These are phyloP conservation scores for Danionella cerebrum DNA, from an alignment of 2,113 vertebrate genomes.

Conservation along the genomic window DNA sequence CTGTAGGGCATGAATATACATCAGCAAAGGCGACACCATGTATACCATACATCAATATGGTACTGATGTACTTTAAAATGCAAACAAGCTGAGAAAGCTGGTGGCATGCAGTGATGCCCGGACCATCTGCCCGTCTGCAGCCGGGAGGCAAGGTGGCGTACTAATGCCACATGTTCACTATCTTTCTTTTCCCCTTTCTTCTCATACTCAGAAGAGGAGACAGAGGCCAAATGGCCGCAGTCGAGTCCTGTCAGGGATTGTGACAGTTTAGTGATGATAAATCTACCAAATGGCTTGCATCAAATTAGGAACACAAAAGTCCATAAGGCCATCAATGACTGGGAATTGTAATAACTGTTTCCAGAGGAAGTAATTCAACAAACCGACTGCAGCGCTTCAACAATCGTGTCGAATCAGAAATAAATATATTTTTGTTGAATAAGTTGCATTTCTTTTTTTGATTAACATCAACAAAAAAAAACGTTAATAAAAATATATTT, in stretches of 20 bases:
- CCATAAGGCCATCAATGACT: not conserved
- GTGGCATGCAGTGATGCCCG: conserved; percentile 78
- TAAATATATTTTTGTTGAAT: too few relatives aligned
- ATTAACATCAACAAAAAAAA: too few relatives aligned
- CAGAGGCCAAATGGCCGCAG: conserved; percentile 75
- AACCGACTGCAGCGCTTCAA: too few relatives aligned
- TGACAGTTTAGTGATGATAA: conserved; percentile 69
- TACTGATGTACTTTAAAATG: conserved; percentile 98
- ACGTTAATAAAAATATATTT: too few relatives aligned
- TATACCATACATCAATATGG: conserved; percentile 99
- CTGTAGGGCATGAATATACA: conserved; percentile 66
- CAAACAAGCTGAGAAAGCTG: conserved; percentile 98
- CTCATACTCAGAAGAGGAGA: not conserved
- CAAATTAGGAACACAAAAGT: not conserved
- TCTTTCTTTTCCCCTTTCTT: conserved; percentile 32
- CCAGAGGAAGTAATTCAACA: too few relatives aligned
- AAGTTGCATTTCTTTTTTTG: too few relatives aligned
- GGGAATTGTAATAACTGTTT: too few relatives aligned
- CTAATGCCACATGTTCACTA: conserved; percentile 92
- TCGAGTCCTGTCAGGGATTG: conserved; percentile 79
- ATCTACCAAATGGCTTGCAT: conserved; percentile 9
- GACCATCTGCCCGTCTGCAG: conserved; percentile 98
- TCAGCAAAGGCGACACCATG: conserved; percentile 85
- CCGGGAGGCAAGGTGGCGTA: conserved; percentile 84
- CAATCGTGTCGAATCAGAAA: too few relatives aligned